phyloP scores from a whole-genome alignment of 2,113 vertebrate species.

The Saguinus midas region DNA sequence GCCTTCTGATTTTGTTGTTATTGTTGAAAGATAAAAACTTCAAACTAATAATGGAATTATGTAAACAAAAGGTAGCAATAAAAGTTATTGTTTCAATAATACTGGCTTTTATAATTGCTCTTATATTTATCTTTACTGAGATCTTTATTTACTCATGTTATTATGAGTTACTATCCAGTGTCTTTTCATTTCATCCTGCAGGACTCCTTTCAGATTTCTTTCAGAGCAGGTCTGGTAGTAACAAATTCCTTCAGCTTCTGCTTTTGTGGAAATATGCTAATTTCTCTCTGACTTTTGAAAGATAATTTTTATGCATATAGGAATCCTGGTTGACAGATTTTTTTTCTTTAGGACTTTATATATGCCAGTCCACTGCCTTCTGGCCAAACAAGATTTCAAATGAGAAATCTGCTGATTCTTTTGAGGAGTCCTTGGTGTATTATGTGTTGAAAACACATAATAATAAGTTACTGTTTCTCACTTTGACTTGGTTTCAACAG shows the following conservation, averaged over 20 bases:
- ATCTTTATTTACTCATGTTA: too few species aligned
- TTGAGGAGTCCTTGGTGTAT: not conserved
- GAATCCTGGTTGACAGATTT: not conserved
- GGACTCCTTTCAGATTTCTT: too few species aligned
- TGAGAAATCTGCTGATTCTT: not conserved
- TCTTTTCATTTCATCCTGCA: too few species aligned
- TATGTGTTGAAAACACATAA: too few species aligned
- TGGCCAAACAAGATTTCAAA: not conserved
- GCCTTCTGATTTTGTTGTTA: not conserved
- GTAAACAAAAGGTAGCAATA: not conserved
- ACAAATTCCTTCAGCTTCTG: not conserved
- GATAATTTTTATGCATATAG: not conserved
- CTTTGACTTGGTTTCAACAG: not conserved
- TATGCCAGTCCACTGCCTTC: not conserved
- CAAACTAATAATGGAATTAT: too few species aligned
- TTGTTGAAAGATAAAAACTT: not conserved
- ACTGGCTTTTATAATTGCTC: not conserved
- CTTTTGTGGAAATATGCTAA: not conserved
- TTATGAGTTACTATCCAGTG: too few species aligned
- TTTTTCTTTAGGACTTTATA: not conserved
- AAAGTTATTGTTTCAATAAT: not conserved
- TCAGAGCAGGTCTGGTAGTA: not conserved
- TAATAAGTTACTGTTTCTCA: not conserved
- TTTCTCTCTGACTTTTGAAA: not conserved
- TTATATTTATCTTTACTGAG: too few species aligned